phyloP scores from a whole-genome alignment of 2,113 vertebrate genomes.

The Elephantulus edwardii region DNA sequence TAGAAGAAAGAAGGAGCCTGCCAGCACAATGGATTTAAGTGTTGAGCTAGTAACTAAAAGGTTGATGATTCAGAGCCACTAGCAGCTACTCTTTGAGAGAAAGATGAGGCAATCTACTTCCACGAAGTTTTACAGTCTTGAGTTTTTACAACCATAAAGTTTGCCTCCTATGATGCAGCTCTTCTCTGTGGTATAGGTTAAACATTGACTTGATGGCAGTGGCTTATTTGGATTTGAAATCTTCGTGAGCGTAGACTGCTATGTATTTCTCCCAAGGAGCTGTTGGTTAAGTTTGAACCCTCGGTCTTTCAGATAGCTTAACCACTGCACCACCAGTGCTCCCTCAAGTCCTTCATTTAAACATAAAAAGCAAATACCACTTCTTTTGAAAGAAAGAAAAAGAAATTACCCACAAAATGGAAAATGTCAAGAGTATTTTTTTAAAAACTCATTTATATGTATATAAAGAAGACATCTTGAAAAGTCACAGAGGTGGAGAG shows the following conservation, averaged over 20 bases:
- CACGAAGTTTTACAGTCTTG: not conserved
- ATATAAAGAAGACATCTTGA: not conserved
- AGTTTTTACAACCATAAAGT: too few relatives aligned
- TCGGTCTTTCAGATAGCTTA: not conserved
- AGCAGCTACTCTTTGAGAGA: too few relatives aligned
- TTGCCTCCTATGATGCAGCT: not conserved
- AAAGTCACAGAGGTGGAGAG: not conserved
- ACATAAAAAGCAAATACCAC: not conserved
- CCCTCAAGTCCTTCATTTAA: too few relatives aligned
- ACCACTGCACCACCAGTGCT: not conserved
- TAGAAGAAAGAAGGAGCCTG: not conserved
- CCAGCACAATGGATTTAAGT: too few relatives aligned
- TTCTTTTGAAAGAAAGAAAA: not conserved
- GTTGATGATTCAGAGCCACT: too few relatives aligned
- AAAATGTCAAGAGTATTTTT: not conserved
- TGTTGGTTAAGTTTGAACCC: not conserved
- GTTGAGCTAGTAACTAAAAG: too few relatives aligned
- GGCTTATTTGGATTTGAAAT: not conserved
- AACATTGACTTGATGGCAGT: too few relatives aligned
- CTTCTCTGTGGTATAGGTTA: too few relatives aligned
- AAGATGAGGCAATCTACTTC: not conserved
- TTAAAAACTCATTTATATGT: too few relatives aligned
- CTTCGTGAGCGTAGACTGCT: not conserved
- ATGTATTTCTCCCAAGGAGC: too few relatives aligned
- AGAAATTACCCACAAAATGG: not conserved